phyloP scores from a whole-genome alignment of 1,140 invertebrate species.

The Calliopsis andreniformis region DNA sequence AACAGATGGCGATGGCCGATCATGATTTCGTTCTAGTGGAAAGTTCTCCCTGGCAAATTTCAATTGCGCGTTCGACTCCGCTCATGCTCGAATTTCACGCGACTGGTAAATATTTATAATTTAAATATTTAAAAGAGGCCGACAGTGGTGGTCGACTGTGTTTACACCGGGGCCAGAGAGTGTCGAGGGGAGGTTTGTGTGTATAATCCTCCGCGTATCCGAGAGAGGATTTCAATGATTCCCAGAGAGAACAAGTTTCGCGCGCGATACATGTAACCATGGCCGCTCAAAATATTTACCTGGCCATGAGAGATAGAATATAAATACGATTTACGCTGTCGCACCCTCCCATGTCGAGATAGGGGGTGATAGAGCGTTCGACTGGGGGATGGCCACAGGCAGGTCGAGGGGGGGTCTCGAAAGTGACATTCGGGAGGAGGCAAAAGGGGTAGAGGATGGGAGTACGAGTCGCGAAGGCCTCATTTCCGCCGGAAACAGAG shows the following conservation, averaged over 20 bases:
- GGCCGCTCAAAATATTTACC: slow-evolving; percentile 61
- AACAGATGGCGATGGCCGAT: background rate
- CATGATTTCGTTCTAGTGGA: background rate
- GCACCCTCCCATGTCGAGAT: slow-evolving; percentile 33
- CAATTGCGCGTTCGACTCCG: background rate
- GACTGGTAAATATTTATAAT: slow-evolving; percentile 30
- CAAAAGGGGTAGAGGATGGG: slow-evolving; percentile 43
- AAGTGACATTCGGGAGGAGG: slow-evolving; percentile 20
- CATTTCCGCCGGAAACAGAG: slow-evolving; percentile 79
- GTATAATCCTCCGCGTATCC: background rate
- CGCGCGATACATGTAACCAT: slow-evolving; percentile 35
- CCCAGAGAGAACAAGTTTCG: background rate
- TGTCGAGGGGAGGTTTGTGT: background rate
- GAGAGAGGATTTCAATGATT: slow-evolving; percentile 21
- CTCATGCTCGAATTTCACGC: background rate
- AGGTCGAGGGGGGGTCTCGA: slow-evolving; percentile 26
- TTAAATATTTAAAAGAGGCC: slow-evolving; percentile 29
- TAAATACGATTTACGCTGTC: slow-evolving; percentile 71
- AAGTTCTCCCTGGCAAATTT: background rate
- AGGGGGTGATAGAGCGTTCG: slow-evolving; percentile 9
- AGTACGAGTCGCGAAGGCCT: slow-evolving; percentile 67
- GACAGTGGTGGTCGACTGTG: background rate
- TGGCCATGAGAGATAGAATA: slow-evolving; percentile 68
- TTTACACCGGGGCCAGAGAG: background rate
- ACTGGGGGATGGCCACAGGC: slow-evolving; percentile 21